A percentile compares a stretch with the other conserved stretches of the same genome.
Conservation (phyloP, 2,113 vertebrate species). For the Arvicanthis niloticus region DNA sequence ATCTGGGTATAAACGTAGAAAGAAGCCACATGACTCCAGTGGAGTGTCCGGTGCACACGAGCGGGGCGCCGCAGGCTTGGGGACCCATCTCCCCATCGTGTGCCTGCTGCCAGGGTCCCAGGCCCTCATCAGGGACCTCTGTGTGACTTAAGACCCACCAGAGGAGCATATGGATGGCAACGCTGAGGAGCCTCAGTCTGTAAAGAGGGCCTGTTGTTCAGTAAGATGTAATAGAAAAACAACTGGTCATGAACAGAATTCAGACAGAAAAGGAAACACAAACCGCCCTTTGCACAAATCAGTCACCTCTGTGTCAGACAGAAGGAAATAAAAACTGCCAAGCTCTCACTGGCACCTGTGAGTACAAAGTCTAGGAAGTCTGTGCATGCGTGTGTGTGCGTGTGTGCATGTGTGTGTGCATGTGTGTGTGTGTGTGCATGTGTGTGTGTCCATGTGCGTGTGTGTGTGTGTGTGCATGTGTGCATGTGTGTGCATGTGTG, state of each 20-base stretch:
- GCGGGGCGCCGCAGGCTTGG: accelerated
- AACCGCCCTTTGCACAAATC: not conserved
- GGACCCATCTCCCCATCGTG: accelerated
- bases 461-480: not conserved
- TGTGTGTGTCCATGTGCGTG: too few species aligned
- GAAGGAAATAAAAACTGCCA: not conserved
- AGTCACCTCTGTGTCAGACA: not conserved
- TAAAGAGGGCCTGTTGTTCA: not conserved
- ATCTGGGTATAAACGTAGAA: constrained; percentile 79
- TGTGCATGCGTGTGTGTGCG: not conserved
- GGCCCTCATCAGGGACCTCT: not conserved
- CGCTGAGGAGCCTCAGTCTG: not conserved
- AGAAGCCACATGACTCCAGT: not conserved
- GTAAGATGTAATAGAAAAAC: not conserved
- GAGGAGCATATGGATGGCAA: accelerated
- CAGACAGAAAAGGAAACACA: not conserved
- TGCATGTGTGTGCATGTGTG: not conserved
- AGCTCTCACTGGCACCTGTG: not conserved
- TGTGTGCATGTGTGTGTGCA: accelerated
- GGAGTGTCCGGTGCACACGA: accelerated
- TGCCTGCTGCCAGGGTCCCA: not conserved
- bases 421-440: too few species aligned
- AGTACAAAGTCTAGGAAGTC: not conserved
- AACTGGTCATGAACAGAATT: not conserved
- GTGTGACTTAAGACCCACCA: not conserved